These are phyloP conservation scores for Lasioglossum vierecki DNA, from an alignment of 2,888 invertebrate species.

Conservation along the genomic window DNA sequence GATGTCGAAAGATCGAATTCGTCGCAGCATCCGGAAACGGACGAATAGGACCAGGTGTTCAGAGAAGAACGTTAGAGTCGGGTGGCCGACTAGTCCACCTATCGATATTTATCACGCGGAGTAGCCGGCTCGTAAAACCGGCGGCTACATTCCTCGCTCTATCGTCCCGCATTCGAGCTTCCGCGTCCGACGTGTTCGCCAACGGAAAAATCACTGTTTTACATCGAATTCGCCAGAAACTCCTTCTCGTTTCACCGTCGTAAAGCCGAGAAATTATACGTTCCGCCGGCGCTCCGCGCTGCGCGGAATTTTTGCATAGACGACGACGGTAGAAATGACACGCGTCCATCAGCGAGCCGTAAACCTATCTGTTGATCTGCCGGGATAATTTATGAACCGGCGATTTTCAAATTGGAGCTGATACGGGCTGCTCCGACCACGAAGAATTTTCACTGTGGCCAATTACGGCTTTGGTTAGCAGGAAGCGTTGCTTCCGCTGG, in stretches of 20 bases:
- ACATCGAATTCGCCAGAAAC: constrained; percentile 18
- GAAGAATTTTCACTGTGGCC: constrained; percentile 33
- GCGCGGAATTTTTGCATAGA: not conserved
- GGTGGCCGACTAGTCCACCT: constrained; percentile 24
- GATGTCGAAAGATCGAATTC: not conserved
- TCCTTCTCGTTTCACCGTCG: constrained; percentile 6
- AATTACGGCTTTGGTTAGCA: not conserved
- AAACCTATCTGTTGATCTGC: constrained; percentile 20
- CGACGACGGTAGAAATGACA: not conserved
- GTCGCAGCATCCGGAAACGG: not conserved
- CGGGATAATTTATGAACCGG: constrained; percentile 17
- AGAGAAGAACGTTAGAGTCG: constrained; percentile 25
- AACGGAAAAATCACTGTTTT: constrained; percentile 11
- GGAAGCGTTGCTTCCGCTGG: not conserved
- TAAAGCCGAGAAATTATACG: constrained; percentile 36
- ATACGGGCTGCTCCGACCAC: not conserved
- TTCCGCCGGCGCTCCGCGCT: not conserved
- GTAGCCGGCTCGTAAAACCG: constrained; percentile 38
- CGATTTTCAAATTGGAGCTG: not conserved
- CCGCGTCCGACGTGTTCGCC: constrained; percentile 20
- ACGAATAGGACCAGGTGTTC: not conserved
- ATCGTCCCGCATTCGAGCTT: constrained; percentile 5
- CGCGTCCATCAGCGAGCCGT: not conserved
- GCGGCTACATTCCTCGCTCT: constrained; percentile 26
- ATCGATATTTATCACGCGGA: constrained; percentile 38